Base-by-base conservation (phyloP, 2,888 invertebrate genomes). In the Drosophila lutescens region DNA sequence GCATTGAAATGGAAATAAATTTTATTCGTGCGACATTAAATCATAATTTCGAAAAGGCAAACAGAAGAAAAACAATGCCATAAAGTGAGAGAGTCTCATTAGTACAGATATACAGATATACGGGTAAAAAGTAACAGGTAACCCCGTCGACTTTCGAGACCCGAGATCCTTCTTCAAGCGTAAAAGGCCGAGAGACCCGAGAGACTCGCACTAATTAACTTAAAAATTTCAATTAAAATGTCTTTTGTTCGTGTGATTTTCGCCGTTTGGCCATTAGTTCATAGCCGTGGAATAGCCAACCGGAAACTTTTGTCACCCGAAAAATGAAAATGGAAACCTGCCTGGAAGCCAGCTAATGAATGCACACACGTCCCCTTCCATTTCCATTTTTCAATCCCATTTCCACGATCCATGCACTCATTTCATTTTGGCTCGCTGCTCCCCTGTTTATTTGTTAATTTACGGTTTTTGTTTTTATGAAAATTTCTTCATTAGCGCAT, bases 301-400 rank as follows among this genome's bases (percentile, higher is more conserved):
- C 89, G 89, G 89, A 90, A 89, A 90, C 76, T 88, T 86, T 90
- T 89, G 90, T 90, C 90, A 89, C 88, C 85, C 76, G 67, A 77
- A 86, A 77, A 53, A 34, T 50, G 40, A 26, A 26, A 26, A 23
- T 23, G 54, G 47, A 50, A 36, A 60, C 32, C 40, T 34, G 58
- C 73, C n/a, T n/a, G n/a, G n/a, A n/a, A n/a, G n/a, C n/a, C 79
- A 79, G 75, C 79, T 89, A 87, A 87, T 87, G 89, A 89, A 86
- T 81, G 84, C 74, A 70, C 72, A 76, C 70, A 63, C 60, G 72
- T 26, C 26, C 26, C 26, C 8, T 30, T 30, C 36, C 30, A 10
- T 23, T 38, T 47, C 20, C 2, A 23, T 20, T 30, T 46, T 40
- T 49, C 34, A 38, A 26, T 26, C 43, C 56, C 54, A 15, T 30